These are phyloP conservation scores for Peromyscus eremicus DNA, from an alignment of 2,797 vertebrate species.

Conservation along the genomic window DNA sequence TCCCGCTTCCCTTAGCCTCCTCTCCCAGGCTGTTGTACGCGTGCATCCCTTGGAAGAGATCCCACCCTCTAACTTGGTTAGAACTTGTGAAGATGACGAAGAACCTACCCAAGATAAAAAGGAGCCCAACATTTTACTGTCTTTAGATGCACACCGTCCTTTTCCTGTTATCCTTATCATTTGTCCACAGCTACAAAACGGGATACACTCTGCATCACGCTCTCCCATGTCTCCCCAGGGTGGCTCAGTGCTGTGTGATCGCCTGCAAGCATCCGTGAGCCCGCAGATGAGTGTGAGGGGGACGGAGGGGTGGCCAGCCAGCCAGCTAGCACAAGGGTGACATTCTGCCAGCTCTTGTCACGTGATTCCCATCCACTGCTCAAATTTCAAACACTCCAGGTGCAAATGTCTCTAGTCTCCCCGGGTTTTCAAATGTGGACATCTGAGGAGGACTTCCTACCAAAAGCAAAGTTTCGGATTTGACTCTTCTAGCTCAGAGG, in stretches of 20 bases:
- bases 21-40: neutral
- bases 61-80: neutral
- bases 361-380: neutral
- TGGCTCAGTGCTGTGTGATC: neutral
- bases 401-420: neutral
- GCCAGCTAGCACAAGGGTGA: neutral
- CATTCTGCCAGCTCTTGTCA: neutral
- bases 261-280: neutral
- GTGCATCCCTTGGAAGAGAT: neutral
- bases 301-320: fast-evolving
- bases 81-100: slow-evolving; percentile 17
- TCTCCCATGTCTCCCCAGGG: slow-evolving; percentile 37
- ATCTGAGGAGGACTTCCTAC: slow-evolving; percentile 8
- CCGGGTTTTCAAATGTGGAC: neutral
- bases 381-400: neutral
- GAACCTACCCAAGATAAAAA: neutral
- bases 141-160: slow-evolving; percentile 33
- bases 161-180: slow-evolving; percentile 23
- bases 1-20: neutral
- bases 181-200: slow-evolving; percentile 27
- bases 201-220: neutral
- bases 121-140: neutral
- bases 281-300: neutral
- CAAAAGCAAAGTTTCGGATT: neutral
- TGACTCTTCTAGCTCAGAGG: neutral